phyloP scores from a whole-genome alignment of 1,140 invertebrate genomes.

The Eriosoma lanigerum region DNA sequence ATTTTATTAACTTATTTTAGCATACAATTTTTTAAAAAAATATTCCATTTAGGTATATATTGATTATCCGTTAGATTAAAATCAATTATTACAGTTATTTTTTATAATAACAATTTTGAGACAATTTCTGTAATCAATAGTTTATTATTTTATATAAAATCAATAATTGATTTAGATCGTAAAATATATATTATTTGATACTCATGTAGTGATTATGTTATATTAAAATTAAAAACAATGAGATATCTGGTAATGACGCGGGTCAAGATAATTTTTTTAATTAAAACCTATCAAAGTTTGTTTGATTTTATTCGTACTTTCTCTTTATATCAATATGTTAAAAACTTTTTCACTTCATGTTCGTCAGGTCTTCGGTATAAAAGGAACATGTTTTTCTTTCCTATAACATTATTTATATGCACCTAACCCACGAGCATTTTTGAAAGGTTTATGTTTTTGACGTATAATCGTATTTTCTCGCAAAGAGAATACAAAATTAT shows the following conservation, averaged over 20 bases:
- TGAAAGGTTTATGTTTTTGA: neutral
- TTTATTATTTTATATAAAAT: too few species aligned
- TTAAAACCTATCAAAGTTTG: neutral
- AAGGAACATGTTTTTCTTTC: constrained; percentile 15
- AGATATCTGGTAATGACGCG: neutral
- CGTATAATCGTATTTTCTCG: constrained; percentile 24
- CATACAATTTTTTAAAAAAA: too few species aligned
- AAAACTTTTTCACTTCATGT: neutral
- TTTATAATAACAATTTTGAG: too few species aligned
- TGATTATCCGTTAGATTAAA: too few species aligned
- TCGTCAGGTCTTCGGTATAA: neutral
- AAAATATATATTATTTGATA: too few species aligned
- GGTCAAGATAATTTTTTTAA: constrained; percentile 16
- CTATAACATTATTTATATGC: constrained; percentile 17
- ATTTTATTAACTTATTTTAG: too few species aligned
- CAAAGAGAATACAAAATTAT: constrained; percentile 24
- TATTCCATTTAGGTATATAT: too few species aligned
- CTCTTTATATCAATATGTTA: neutral
- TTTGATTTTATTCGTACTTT: neutral
- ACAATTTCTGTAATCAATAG: too few species aligned
- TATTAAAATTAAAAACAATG: constrained; percentile 1
- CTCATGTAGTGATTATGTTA: neutral
- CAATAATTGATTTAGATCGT: too few species aligned
- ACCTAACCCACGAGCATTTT: neutral
- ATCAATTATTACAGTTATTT: too few species aligned